Evolutionary conservation across 2,888 invertebrate species (phyloP), one percentile per base, ranked within the genome.

Genomic region (Lasiommata megera): DNA sequence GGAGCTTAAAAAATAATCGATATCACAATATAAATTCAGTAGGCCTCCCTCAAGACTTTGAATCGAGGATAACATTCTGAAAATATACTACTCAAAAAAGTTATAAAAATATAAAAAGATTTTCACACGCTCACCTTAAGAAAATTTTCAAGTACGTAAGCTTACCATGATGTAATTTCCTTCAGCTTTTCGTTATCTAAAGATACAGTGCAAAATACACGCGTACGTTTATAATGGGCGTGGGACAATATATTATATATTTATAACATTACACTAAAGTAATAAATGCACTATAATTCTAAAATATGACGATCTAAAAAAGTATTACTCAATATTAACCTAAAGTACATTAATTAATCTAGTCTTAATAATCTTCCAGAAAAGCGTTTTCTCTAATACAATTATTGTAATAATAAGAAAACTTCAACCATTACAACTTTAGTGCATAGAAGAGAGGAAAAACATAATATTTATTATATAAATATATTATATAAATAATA

Each of bases 11-110:
- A 56, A 52, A 56, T 63, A 53, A 58, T 46, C 51, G 53, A 71
- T 77, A 80, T 80, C 79, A 84, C 80, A 78, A 85, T 90, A 91
- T 84, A 90, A 75, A 80, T 80, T 88, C 90, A 90, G 90, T 73
- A 91, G 89, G 88, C 69, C 80, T 80, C 80, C 88, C 89, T 90
- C 88, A 87, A 75, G 60, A 54, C 18, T 50, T 40, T 38, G n/a
- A 41, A 9, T 73, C 83, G 89, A 89, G 90, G 88, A 85, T 66
- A 77, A 79, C 88, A 75, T 91, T 86, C 89, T 89, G 88, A 88
- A 88, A 80, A 74, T 87, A 88, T 88, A 89, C 37, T 48, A 48
- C 41, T 44, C 16, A 40, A 34, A n/a, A n/a, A 55, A 44, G 12
- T 18, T 50, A 31, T 43, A 52, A 57, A 57, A 54, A 36, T 36